Evolutionary conservation across 2,113 vertebrate genomes (phyloP), one percentile per base, ranked within the genome.

Genomic region (Microtus pennsylvanicus): DNA sequence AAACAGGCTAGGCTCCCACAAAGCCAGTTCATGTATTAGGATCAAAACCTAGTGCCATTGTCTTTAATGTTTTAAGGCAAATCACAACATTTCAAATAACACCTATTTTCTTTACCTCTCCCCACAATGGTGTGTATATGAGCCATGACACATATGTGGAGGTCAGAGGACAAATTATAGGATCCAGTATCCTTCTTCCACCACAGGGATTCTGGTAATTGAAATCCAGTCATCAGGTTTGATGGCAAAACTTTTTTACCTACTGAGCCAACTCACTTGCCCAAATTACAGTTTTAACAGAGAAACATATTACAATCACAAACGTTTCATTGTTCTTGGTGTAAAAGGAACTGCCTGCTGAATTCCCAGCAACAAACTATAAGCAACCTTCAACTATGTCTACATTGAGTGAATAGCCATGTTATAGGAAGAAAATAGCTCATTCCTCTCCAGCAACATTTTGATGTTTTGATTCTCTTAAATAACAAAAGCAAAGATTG

Each of bases 391-490:
- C 14, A 45, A 22, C 30, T 86, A 45, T 91, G 65, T 75, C 33
- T 35, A 58, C 3, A 86, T 2, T 6, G 11, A 83, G 24, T 42
- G 3, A 96, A 3, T 22, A 76, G 11, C 7, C 45, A 93, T 82
- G 81, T 42, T 30, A 8, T 13, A 67, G 19, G 10, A 26, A 61
- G 28, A 42, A 33, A 95, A 50, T 50, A 90, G 94, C 45, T 30
- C 42, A 33, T 4, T 63, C 63, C 13, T 58, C 1, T 0, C 12
- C 45, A 38, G 16, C 58, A 75, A 86, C 38, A 92, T 30, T n/a
- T 65, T 88, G 89, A 47, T 1, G 4, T 75, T 16, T 91, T 93
- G 3, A 61, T 96, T 93, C 13, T 90, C 65, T 85, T 42, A 89
- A 94, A 87, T 33, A 67, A 69, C 2, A n/a, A 35, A 30, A 83